Percentiles rank a stretch among this genome's conserved stretches.
Evolutionary conservation across 1,140 invertebrate species (phyloP).

Genomic region (Hypsibius dujardini): DNA sequence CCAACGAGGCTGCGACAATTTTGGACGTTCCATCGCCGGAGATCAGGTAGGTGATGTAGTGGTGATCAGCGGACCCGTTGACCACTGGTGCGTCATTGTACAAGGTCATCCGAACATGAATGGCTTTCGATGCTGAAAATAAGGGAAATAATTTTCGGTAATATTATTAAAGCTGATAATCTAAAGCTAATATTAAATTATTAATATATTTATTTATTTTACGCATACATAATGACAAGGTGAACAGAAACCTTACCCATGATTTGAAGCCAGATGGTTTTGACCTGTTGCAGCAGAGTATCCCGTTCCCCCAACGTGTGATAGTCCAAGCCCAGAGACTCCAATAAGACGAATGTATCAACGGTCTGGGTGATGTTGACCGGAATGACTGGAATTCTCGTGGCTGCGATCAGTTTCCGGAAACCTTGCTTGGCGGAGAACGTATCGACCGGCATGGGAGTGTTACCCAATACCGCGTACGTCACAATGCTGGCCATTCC

Average conservation of each 20-base stretch:
- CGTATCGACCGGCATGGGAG: not conserved
- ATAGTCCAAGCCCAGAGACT: not conserved
- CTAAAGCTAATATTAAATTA: too few relatives aligned
- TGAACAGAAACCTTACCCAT: not conserved
- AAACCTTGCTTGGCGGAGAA: not conserved
- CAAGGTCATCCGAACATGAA: not conserved
- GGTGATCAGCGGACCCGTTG: not conserved
- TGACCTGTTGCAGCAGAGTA: not conserved
- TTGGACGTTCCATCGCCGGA: not conserved
- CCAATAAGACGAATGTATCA: not conserved
- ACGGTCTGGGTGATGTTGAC: not conserved
- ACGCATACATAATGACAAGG: too few relatives aligned
- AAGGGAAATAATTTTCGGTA: not conserved
- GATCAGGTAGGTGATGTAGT: not conserved
- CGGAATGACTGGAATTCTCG: not conserved
- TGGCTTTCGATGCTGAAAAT: not conserved
- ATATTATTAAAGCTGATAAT: not conserved
- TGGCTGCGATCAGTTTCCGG: not conserved
- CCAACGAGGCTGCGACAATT: not conserved
- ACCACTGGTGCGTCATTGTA: not conserved
- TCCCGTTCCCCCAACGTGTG: not conserved
- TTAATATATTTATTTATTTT: too few relatives aligned
- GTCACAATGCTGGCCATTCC: not conserved
- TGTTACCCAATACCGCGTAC: constrained; percentile 6
- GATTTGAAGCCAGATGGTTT: constrained; percentile 3